Evolutionary conservation across 2,797 vertebrate species (phyloP).

Genomic region (Pipistrellus nathusii): DNA sequence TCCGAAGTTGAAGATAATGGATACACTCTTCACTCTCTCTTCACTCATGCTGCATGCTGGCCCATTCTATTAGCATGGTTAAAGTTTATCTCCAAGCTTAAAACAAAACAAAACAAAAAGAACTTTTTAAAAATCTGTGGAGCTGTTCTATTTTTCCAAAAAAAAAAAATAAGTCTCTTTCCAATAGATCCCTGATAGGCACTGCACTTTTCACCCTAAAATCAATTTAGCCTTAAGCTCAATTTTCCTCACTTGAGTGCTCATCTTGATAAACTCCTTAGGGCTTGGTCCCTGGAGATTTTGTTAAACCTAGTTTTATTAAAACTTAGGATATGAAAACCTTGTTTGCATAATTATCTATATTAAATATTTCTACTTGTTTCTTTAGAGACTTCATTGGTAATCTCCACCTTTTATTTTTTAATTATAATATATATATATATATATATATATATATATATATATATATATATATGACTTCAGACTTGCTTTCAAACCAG

Average conservation of each 20-base stretch:
- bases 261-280: conserved; percentile 85
- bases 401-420: conserved; percentile 69
- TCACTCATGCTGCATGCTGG: background rate
- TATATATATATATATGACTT: background rate
- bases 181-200: conserved; percentile 51
- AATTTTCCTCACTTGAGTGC: conserved; percentile 75
- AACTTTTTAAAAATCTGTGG: conserved; percentile 51
- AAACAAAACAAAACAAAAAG: background rate
- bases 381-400: conserved; percentile 81
- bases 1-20: background rate
- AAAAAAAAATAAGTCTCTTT: conserved; percentile 60
- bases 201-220: conserved; percentile 74
- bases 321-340: conserved; percentile 84
- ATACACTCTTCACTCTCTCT: background rate
- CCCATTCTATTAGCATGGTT: background rate
- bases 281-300: conserved; percentile 73
- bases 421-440: background rate
- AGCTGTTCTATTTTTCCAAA: background rate
- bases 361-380: conserved; percentile 85
- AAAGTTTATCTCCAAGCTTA: conserved; percentile 13
- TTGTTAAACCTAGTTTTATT: conserved; percentile 87
- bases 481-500: conserved; percentile 19
- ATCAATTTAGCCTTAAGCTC: conserved; percentile 81
- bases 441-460: too few species aligned
- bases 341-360: conserved; percentile 87